Percentiles rank a stretch among this genome's conserved stretches.
phyloP scores from a whole-genome alignment of 2,888 invertebrate species.

The Bugula neritina region DNA sequence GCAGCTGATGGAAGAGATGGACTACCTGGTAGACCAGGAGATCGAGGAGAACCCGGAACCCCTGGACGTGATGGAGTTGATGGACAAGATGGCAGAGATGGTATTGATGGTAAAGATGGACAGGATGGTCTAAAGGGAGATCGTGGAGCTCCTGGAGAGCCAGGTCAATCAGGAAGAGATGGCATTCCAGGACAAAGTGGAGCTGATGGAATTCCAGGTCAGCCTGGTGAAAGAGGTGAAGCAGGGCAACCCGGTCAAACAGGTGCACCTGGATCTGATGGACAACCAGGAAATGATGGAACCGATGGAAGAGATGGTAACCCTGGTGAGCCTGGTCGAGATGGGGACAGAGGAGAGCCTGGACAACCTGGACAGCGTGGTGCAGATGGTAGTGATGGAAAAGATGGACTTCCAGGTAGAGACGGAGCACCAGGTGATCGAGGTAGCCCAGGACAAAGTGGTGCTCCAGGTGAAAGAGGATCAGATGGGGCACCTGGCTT shows the following conservation, averaged over 20 bases:
- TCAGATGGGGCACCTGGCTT: slow-evolving; percentile 25
- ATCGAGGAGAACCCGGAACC: slow-evolving; percentile 27
- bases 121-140: slow-evolving; percentile 25
- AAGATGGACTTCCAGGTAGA: slow-evolving; percentile 29
- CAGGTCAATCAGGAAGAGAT: neutral
- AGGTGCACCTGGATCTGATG: slow-evolving; percentile 28
- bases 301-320: slow-evolving; percentile 28
- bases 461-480: slow-evolving; percentile 22
- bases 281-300: slow-evolving; percentile 25
- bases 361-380: slow-evolving; percentile 26
- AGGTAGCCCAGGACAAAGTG: slow-evolving; percentile 29
- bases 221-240: slow-evolving; percentile 19
- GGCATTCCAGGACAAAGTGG: neutral
- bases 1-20: slow-evolving; percentile 14
- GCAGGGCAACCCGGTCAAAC: neutral
- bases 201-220: neutral
- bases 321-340: slow-evolving; percentile 27
- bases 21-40: neutral
- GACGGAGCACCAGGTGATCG: slow-evolving; percentile 31
- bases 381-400: slow-evolving; percentile 13
- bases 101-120: slow-evolving; percentile 5
- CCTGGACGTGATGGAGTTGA: slow-evolving; percentile 29
- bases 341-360: slow-evolving; percentile 10
- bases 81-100: slow-evolving; percentile 24
- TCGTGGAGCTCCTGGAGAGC: slow-evolving; percentile 25